Percentiles rank a stretch among this genome's conserved stretches.
phyloP scores from a whole-genome alignment of 2,888 invertebrate genomes.

The Latrodectus elegans region DNA sequence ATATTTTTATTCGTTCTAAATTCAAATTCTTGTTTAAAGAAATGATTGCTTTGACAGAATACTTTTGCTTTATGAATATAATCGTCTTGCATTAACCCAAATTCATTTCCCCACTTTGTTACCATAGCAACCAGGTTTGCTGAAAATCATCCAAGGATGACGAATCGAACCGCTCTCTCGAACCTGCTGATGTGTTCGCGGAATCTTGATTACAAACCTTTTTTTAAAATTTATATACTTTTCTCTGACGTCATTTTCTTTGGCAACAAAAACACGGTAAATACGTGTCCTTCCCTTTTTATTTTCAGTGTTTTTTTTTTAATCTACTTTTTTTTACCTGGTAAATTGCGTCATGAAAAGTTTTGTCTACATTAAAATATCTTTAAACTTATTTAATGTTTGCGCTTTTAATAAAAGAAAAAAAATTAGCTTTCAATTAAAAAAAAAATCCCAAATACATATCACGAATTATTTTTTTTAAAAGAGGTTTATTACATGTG shows the following conservation, averaged over 20 bases:
- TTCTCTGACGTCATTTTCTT: conserved; percentile 5
- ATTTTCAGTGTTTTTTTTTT: not conserved
- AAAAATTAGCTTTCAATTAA: no score
- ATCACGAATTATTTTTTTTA: no score
- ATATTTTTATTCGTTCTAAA: not conserved
- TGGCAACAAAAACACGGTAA: not conserved
- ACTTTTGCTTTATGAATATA: conserved; percentile 20
- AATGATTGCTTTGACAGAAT: not conserved
- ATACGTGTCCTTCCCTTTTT: not conserved
- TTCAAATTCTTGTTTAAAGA: not conserved
- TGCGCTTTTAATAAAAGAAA: no score
- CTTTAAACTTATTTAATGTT: no score
- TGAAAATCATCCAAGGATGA: conserved; percentile 3
- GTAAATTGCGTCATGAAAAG: not conserved
- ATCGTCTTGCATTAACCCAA: conserved; percentile 47
- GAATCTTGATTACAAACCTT: conserved; percentile 5
- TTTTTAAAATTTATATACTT: not conserved
- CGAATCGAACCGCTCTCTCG: not conserved
- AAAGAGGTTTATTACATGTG: no score
- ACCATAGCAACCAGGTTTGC: conserved; percentile 27
- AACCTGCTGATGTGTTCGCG: not conserved
- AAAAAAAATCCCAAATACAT: no score
- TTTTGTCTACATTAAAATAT: not conserved
- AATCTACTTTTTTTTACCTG: not conserved
- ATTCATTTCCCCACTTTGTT: conserved; percentile 39